A percentile compares a stretch with the other conserved stretches of the same genome.
Conservation (phyloP, 1,140 invertebrate genomes). For the Zaprionus davidi region DNA sequence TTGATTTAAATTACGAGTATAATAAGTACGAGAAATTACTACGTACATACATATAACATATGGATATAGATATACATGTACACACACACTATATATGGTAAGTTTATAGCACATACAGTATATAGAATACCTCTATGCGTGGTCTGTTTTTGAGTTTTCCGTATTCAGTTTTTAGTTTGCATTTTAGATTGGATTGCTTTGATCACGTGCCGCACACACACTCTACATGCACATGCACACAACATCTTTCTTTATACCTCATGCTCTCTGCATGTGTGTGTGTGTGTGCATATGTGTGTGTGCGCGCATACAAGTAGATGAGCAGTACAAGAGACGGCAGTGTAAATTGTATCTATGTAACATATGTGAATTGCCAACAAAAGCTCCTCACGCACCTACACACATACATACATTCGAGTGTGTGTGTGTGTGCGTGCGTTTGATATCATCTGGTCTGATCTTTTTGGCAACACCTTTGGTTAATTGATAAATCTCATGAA, state of each 20-base stretch:
- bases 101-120: slow-evolving; percentile 2
- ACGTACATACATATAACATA: slow-evolving; percentile 13
- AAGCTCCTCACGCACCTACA: slow-evolving; percentile 1
- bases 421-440: slow-evolving; percentile 23
- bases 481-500: not conserved
- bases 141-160: not conserved
- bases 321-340: slow-evolving; percentile 57
- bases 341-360: slow-evolving; percentile 42
- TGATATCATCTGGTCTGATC: slow-evolving; percentile 15
- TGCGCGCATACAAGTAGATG: slow-evolving; percentile 17
- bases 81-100: slow-evolving; percentile 1
- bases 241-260: not conserved
- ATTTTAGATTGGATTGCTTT: not conserved
- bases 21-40: slow-evolving; percentile 2
- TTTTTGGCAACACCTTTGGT: not conserved
- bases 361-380: slow-evolving; percentile 36
- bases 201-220: not conserved
- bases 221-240: not conserved
- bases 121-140: not conserved
- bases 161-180: not conserved
- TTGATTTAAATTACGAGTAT: slow-evolving; percentile 18
- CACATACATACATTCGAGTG: not conserved
- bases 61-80: slow-evolving; percentile 13
- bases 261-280: not conserved
- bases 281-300: slow-evolving; percentile 22